Evolutionary conservation across 2,888 invertebrate genomes (phyloP).

Genomic region (Heliconius sara): DNA sequence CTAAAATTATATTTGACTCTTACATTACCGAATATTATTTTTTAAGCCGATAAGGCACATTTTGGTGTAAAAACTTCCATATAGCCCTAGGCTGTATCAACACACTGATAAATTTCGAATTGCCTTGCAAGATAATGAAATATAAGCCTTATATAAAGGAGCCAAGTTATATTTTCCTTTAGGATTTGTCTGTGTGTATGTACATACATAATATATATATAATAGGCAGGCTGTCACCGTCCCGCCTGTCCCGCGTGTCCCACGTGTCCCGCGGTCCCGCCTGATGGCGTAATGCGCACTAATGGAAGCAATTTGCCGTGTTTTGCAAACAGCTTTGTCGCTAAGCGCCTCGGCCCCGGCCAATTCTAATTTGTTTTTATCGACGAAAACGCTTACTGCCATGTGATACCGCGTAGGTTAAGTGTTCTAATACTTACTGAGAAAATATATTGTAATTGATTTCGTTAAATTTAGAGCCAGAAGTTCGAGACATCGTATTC

Average conservation of each 20-base stretch:
- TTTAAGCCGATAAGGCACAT: constrained; percentile 15
- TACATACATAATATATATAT: constrained; percentile 11
- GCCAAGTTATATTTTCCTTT: background rate
- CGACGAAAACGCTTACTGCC: constrained; percentile 47
- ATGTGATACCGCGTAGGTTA: constrained; percentile 37
- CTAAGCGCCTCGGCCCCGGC: constrained; percentile 43
- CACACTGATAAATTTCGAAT: constrained; percentile 13
- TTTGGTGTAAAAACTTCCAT: constrained; percentile 17
- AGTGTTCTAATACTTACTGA: constrained; percentile 8
- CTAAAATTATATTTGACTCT: background rate
- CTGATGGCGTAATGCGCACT: constrained; percentile 60
- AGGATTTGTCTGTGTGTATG: background rate
- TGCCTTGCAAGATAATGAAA: background rate
- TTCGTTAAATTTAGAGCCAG: background rate
- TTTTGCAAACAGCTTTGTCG: constrained; percentile 57
- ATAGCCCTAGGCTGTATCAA: constrained; percentile 1
- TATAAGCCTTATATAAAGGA: background rate
- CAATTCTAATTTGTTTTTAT: constrained; percentile 50
- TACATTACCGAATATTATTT: background rate
- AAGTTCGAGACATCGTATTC: too few relatives aligned
- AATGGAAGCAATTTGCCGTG: constrained; percentile 73
- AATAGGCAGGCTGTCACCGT: constrained; percentile 45
- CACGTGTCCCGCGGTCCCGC: constrained; percentile 30
- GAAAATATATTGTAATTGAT: constrained; percentile 3
- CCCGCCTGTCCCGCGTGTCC: constrained; percentile 40